Conservation (phyloP, 2,113 vertebrate genomes). For the Potamarius usumacintae region DNA sequence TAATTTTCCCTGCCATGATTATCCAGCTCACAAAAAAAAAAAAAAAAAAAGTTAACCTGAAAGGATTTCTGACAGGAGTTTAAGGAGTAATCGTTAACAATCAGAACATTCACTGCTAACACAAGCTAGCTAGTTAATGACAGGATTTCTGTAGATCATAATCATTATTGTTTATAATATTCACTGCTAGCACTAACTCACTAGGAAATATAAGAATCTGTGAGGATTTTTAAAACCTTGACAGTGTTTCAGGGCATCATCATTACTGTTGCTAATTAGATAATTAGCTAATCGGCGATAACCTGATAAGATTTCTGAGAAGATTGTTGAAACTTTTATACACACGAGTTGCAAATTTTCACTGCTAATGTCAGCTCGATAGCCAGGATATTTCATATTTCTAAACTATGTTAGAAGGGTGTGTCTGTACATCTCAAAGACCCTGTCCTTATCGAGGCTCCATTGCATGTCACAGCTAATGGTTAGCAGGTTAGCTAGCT, state of each 20-base stretch:
- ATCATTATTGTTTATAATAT: not conserved
- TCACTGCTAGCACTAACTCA: not conserved
- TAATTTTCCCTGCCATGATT: not conserved
- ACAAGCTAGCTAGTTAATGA: not conserved
- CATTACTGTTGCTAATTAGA: not conserved
- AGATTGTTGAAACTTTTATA: not conserved
- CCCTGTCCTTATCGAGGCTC: not conserved
- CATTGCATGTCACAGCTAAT: not conserved
- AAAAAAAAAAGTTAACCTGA: not conserved
- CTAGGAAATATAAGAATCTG: not conserved
- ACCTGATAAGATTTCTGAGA: not conserved
- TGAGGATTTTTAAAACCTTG: not conserved
- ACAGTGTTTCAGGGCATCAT: no score
- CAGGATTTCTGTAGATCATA: not conserved
- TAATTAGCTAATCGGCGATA: not conserved
- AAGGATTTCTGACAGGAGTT: not conserved
- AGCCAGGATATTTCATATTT: not conserved
- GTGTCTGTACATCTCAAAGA: not conserved
- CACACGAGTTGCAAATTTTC: not conserved
- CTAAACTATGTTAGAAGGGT: not conserved
- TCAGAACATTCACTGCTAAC: not conserved
- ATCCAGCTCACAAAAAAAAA: not conserved
- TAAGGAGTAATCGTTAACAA: not conserved
- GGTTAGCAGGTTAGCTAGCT: not conserved
- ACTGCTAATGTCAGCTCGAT: not conserved